Evolutionary conservation across 2,113 vertebrate species (phyloP), one percentile per base, ranked within the genome.

Genomic region (Galemys pyrenaicus): DNA sequence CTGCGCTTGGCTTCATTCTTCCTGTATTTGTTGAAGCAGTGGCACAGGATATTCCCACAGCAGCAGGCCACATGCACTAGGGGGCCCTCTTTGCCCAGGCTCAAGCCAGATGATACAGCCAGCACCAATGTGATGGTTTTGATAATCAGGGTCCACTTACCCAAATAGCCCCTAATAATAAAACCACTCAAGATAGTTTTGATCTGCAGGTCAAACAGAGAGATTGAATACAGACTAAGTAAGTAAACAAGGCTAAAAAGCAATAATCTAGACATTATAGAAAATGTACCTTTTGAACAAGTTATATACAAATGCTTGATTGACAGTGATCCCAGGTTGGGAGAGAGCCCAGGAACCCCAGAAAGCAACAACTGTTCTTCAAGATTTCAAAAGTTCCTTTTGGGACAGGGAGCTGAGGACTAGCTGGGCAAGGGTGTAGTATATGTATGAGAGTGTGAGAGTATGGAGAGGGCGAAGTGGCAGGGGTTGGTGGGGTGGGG

Each of bases 141-240:
- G 96, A 99, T 99, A 94, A 99, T 97, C 91, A 99, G 97, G 1
- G 99, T 99, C 99, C 99, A 99, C 97, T 99, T 99, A 80, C 99
- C 99, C 97, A 99, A 98, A 98, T 99, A 99, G 94, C 99, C 99
- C 16, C 99, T 98, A 97, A 99, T 99, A 98, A 99, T 99, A 98
- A 99, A 99, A 79, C 99, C 99, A 79, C 99, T 99, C 92, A 99
- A 98, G 98, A 99, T 99, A 87, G 99, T 99, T 98, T 99, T 99
- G 96, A 99, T 99, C 99, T 99, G 98, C 79, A 97, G 97, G 96
- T 96, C 93, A 98, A 98, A 97, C 89, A 98, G 65, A 98, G 92
- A 98, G 95, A 95, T 17, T 73, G 60, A 58, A 93, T 68, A 91
- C 6, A 87, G 91, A 88, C 51, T 87, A 82, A 78, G 73, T 79